Evolutionary conservation across 2,113 vertebrate genomes (phyloP), one percentile per base, ranked within the genome.

Genomic region (Sapajus apella): DNA sequence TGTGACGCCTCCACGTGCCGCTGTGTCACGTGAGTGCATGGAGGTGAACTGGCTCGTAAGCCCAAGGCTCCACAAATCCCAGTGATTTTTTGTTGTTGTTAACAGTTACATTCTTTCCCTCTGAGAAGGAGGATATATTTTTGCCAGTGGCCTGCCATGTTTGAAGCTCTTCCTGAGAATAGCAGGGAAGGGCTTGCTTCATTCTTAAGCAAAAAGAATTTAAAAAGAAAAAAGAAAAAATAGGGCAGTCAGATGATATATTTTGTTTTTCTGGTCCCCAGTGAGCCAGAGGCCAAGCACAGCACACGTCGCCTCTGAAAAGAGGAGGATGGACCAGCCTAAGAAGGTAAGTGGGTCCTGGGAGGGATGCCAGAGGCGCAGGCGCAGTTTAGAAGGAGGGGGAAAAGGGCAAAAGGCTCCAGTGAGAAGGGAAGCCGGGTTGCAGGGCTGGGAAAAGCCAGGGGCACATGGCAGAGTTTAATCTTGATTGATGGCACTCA

Each of bases 191-290:
- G 43, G 72, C 30, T 77, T 18, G 70, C 79, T 96, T 82, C 87
- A 30, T 87, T 83, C 90, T 84, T 40, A 45, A 76, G 45, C 50
- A 2, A 3, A 8, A 56, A 20, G 6, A 64, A 64, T 61, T 32
- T 6, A 30, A 30, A 64, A 64, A 64, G 20, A 8, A 30, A 13
- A 40, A 18, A 85, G 21, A 80, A 72, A 86, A 96, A 91, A 93
- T 66, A 92, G 83, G 84, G 37, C 90, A 94, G 83, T 68, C 92
- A 76, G 88, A 95, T 87, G 94, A 87, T 77, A 68, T 7, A 50
- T 91, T 86, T 84, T 93, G 80, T 85, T 89, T 85, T 83, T 56
- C 94, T 92, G 87, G 94, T 96, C 87, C 90, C 81, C 64, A 64
- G 92, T 0, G 45, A 96, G 85, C 84, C n/a, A 8, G 27, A 90